A percentile compares a stretch with the other conserved stretches of the same genome.
Conservation (phyloP, 2,113 vertebrate genomes). For the Nanger granti region DNA sequence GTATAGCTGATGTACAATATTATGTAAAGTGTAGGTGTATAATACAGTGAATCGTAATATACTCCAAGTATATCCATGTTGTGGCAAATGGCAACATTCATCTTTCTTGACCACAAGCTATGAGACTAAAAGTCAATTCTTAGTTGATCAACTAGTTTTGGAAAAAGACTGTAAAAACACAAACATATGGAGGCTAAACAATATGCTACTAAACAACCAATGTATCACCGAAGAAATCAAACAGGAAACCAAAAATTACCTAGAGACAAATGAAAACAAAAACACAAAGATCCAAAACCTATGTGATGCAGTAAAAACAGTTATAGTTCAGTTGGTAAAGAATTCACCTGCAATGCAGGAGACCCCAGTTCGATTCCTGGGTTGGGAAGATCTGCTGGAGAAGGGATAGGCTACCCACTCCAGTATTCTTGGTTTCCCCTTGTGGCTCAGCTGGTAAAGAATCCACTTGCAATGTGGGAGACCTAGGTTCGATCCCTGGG, state of each 20-base stretch:
- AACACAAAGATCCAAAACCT: neutral
- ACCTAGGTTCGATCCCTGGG: neutral
- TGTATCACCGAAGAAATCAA: neutral
- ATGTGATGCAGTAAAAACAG: neutral
- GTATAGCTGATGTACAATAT: neutral
- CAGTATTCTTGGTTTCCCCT: neutral
- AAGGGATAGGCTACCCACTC: neutral
- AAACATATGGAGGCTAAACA: neutral
- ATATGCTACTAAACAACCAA: neutral
- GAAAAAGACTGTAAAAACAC: neutral
- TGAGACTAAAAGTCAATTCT: neutral
- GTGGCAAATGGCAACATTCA: neutral
- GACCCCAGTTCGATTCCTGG: neutral
- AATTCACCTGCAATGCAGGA: neutral
- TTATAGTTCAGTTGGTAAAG: neutral
- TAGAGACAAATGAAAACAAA: neutral
- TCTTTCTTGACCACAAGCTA: neutral
- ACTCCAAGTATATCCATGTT: neutral
- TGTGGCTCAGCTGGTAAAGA: neutral
- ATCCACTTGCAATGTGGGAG: neutral
- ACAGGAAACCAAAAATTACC: neutral
- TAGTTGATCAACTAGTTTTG: neutral
- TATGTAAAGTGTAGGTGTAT: neutral
- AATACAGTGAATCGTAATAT: neutral
- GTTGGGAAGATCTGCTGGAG: neutral